These are phyloP conservation scores for Agrilus biguttatus DNA, from an alignment of 2,888 invertebrate genomes.

Conservation along the genomic window DNA sequence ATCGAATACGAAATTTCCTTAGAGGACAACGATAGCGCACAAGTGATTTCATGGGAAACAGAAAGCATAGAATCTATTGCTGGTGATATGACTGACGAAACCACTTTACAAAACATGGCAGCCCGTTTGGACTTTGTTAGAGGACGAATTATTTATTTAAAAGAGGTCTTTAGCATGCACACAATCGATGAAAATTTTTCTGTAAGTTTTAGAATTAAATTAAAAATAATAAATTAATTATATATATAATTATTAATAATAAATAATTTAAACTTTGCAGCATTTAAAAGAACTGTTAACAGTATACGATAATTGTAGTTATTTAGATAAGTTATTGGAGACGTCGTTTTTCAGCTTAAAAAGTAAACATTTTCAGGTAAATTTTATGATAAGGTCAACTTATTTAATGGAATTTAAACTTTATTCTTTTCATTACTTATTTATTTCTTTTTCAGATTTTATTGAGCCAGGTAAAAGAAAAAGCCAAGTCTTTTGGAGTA, in stretches of 20 bases:
- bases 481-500: constrained; percentile 58
- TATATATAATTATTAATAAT: not conserved
- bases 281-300: constrained; percentile 66
- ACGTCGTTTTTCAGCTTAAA: constrained; percentile 58
- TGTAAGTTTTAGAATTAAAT: constrained; percentile 24
- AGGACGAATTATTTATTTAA: constrained; percentile 35
- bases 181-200: constrained; percentile 61
- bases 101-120: constrained; percentile 45
- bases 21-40: constrained; percentile 30
- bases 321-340: constrained; percentile 71
- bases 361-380: constrained; percentile 52
- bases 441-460: constrained; percentile 38
- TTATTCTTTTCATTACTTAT: not conserved
- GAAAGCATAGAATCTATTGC: constrained; percentile 47
- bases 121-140: constrained; percentile 40
- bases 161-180: constrained; percentile 66
- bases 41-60: constrained; percentile 71
- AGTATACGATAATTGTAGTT: constrained; percentile 76
- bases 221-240: too few relatives aligned
- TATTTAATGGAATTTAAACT: constrained; percentile 1
- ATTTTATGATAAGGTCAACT: constrained; percentile 5
- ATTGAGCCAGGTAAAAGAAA: constrained; percentile 59
- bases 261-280: constrained; percentile 24
- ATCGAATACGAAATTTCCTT: constrained; percentile 65
- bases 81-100: constrained; percentile 35